These are phyloP conservation scores for Calliphora vicina DNA, from an alignment of 1,140 invertebrate species.

Conservation along the genomic window DNA sequence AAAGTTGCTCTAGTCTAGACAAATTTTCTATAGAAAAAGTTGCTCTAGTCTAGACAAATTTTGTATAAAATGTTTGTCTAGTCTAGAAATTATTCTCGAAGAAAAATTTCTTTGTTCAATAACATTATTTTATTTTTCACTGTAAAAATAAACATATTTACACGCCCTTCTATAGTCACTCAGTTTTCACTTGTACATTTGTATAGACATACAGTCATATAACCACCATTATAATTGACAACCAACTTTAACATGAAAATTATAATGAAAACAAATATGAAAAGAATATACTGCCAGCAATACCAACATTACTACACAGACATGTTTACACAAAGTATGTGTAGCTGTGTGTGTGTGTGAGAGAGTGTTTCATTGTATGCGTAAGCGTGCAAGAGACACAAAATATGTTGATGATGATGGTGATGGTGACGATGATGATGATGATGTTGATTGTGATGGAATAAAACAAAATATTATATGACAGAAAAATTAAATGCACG, in stretches of 20 bases:
- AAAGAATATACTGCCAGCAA: neutral
- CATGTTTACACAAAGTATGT: neutral
- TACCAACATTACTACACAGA: neutral
- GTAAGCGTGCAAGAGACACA: neutral
- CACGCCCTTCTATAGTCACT: too few relatives aligned
- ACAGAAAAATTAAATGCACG: constrained; percentile 4
- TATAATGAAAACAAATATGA: constrained; percentile 11
- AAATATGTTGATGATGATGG: neutral
- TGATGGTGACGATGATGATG: neutral
- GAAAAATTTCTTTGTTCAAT: too few relatives aligned
- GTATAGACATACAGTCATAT: neutral
- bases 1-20: too few relatives aligned
- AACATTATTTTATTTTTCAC: too few relatives aligned
- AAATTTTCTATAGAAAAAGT: too few relatives aligned
- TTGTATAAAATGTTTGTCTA: too few relatives aligned
- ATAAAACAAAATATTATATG: neutral
- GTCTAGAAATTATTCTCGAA: too few relatives aligned
- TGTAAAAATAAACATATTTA: too few relatives aligned
- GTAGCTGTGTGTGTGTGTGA: neutral
- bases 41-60: too few relatives aligned
- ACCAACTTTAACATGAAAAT: neutral
- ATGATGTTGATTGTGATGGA: neutral
- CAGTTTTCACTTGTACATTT: neutral
- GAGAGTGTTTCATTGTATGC: neutral
- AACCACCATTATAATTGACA: constrained; percentile 13